These are phyloP conservation scores for Polyodon spathula DNA, from an alignment of 2,113 vertebrate genomes.

Conservation along the genomic window DNA sequence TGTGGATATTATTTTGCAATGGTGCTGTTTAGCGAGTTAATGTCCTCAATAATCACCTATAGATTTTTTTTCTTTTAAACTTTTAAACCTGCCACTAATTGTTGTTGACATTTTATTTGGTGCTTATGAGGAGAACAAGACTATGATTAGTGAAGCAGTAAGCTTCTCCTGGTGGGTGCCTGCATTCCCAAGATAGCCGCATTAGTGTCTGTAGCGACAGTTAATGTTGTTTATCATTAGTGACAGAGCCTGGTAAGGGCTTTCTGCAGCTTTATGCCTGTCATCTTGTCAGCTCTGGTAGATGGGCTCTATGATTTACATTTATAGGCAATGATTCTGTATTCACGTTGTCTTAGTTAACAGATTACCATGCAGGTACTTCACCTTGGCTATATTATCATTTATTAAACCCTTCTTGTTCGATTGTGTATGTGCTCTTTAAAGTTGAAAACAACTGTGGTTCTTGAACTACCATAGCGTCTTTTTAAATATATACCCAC, in stretches of 20 bases:
- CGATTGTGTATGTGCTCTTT: background rate
- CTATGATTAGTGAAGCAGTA: slow-evolving; percentile 57
- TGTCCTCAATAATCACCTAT: no score
- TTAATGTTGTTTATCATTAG: slow-evolving; percentile 70
- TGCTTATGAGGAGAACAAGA: slow-evolving; percentile 58
- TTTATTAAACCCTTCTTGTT: background rate
- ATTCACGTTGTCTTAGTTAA: slow-evolving; percentile 35
- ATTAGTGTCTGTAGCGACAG: slow-evolving; percentile 62
- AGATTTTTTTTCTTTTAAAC: slow-evolving; percentile 54
- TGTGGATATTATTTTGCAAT: no score
- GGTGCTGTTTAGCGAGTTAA: no score
- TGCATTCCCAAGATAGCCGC: slow-evolving; percentile 64
- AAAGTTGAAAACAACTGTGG: background rate
- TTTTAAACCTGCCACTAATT: slow-evolving; percentile 58
- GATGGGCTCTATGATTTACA: slow-evolving; percentile 66
- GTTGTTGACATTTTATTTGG: slow-evolving; percentile 60
- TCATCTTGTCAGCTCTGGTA: slow-evolving; percentile 58
- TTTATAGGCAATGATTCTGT: slow-evolving; percentile 43
- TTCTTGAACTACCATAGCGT: background rate
- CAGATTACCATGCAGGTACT: slow-evolving; percentile 33
- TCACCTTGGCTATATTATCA: background rate
- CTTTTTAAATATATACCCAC: background rate
- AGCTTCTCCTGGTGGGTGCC: slow-evolving; percentile 57
- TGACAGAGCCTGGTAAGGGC: slow-evolving; percentile 56
- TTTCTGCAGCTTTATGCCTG: slow-evolving; percentile 61